phyloP scores from a whole-genome alignment of 2,113 vertebrate species.

The Panthera tigris region DNA sequence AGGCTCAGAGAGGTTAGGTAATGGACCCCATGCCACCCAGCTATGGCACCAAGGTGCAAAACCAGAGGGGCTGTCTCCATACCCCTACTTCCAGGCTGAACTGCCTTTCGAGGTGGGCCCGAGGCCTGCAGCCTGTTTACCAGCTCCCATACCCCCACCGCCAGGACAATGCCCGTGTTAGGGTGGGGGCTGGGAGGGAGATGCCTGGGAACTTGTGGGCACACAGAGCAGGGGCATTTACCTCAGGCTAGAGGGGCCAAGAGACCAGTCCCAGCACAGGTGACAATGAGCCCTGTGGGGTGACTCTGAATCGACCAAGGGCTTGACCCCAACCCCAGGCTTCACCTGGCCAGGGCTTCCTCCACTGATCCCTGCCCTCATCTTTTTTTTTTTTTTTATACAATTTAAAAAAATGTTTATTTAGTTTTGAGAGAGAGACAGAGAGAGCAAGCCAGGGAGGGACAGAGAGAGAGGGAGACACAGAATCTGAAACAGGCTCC shows the following conservation, averaged over 20 bases:
- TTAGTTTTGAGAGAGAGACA: no score
- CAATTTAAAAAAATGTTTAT: no score
- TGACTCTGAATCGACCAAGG: rapidly evolving
- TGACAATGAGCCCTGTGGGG: not conserved
- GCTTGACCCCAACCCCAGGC: not conserved
- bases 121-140: not conserved
- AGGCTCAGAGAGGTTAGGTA: not conserved
- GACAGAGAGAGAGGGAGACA: no score
- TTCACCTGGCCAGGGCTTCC: rapidly evolving
- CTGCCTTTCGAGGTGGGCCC: not conserved
- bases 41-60: not conserved
- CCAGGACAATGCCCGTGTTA: not conserved
- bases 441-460: no score
- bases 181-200: not conserved
- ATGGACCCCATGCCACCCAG: not conserved
- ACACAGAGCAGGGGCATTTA: not conserved
- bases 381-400: no score
- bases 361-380: no score
- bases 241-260: not conserved
- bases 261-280: not conserved
- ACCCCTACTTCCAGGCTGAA: not conserved
- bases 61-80: not conserved
- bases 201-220: not conserved
- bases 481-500: no score
- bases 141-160: rapidly evolving